Percentiles rank a stretch among this genome's conserved stretches.
Conservation (phyloP, 1,140 invertebrate species). For the Drosophila burlai region DNA sequence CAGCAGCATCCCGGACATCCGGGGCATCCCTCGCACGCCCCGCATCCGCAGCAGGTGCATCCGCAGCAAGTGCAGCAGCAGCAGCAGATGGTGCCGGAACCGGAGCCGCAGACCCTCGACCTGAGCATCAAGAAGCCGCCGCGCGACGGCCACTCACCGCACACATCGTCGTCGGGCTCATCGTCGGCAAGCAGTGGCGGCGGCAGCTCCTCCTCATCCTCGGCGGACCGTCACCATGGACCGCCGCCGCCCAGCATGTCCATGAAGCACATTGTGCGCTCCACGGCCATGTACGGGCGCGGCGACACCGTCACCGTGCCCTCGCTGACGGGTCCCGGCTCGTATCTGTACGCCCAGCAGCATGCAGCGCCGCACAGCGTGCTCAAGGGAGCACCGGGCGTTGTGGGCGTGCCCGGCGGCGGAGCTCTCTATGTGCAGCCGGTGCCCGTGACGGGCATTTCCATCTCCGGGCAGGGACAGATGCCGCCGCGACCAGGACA, state of each 20-base stretch:
- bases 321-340: slow-evolving; percentile 34
- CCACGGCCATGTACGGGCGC: slow-evolving; percentile 63
- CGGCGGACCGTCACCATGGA: slow-evolving; percentile 80
- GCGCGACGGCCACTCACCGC: slow-evolving; percentile 86
- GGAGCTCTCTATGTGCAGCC: slow-evolving; percentile 85
- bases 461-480: slow-evolving; percentile 65
- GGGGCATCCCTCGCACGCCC: slow-evolving; percentile 13
- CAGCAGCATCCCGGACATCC: slow-evolving; percentile 6
- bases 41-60: slow-evolving; percentile 15
- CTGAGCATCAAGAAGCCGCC: slow-evolving; percentile 92
- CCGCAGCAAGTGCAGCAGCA: slow-evolving; percentile 64
- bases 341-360: slow-evolving; percentile 74
- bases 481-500: slow-evolving; percentile 51
- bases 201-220: background rate
- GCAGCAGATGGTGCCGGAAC: slow-evolving; percentile 60
- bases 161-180: slow-evolving; percentile 72
- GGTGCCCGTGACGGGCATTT: slow-evolving; percentile 79
- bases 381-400: slow-evolving; percentile 41
- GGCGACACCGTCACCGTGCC: slow-evolving; percentile 53
- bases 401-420: slow-evolving; percentile 60
- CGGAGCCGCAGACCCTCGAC: slow-evolving; percentile 90
- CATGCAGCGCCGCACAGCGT: slow-evolving; percentile 53
- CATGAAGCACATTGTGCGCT: slow-evolving; percentile 73
- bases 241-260: slow-evolving; percentile 72
- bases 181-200: slow-evolving; percentile 4